Evolutionary conservation across 2,113 vertebrate genomes (phyloP).

Genomic region (Platichthys stellatus): DNA sequence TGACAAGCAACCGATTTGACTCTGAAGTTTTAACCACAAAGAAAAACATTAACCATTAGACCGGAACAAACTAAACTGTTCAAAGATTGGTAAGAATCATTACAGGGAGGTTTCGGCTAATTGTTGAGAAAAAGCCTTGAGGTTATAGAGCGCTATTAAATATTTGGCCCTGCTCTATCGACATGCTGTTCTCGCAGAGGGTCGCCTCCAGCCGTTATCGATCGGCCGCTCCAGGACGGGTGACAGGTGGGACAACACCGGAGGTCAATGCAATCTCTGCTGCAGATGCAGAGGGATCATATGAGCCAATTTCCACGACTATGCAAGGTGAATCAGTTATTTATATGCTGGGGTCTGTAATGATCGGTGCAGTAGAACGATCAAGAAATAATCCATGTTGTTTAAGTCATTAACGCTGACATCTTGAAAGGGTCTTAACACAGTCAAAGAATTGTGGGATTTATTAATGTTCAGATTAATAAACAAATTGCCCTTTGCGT

Average conservation of each 20-base stretch:
- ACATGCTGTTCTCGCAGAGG: neutral
- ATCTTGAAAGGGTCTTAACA: neutral
- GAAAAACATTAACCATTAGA: neutral
- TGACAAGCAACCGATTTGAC: conserved; percentile 13
- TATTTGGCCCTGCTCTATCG: neutral
- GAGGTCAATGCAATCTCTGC: conserved; percentile 5
- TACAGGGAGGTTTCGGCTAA: neutral
- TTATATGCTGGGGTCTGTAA: neutral
- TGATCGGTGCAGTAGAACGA: neutral
- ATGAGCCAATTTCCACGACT: conserved; percentile 12
- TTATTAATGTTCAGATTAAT: no score
- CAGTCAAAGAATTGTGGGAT: no score
- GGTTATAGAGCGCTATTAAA: neutral
- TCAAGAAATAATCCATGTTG: neutral
- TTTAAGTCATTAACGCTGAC: neutral
- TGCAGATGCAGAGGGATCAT: neutral
- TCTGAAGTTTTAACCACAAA: neutral
- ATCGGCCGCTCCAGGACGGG: conserved; percentile 23
- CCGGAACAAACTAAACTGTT: neutral
- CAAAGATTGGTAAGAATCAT: neutral
- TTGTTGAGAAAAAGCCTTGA: neutral
- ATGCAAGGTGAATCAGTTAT: conserved; percentile 34
- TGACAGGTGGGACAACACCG: conserved; percentile 10
- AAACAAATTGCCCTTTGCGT: no score
- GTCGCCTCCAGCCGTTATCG: conserved; percentile 33